Percentiles rank a stretch among this genome's conserved stretches.
Conservation (phyloP, 2,888 invertebrate species). For the Morpho achilles region DNA sequence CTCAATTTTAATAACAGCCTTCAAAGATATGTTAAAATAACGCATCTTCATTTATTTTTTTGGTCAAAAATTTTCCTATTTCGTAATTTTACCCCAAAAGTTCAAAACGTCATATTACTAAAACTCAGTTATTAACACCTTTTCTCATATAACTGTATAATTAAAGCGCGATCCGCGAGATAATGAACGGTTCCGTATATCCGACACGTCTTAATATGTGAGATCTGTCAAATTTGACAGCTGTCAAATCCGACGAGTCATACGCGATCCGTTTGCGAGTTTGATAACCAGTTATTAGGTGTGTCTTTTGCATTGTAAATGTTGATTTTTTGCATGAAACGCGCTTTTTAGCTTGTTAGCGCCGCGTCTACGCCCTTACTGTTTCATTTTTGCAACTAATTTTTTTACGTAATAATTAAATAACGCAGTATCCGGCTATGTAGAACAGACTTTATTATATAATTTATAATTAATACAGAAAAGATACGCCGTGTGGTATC, state of each 20-base stretch:
- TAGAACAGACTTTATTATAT: too few relatives aligned
- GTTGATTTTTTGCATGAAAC: slow-evolving; percentile 48
- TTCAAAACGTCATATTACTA: slow-evolving; percentile 7
- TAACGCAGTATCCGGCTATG: too few relatives aligned
- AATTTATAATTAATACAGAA: too few relatives aligned
- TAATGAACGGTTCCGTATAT: slow-evolving; percentile 60
- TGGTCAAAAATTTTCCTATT: background rate
- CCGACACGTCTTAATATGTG: slow-evolving; percentile 20
- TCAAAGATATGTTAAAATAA: background rate
- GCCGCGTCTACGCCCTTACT: background rate
- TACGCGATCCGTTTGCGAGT: slow-evolving; percentile 49
- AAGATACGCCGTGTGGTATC: too few relatives aligned
- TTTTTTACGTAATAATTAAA: too few relatives aligned
- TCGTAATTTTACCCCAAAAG: slow-evolving; percentile 11
- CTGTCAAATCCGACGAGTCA: slow-evolving; percentile 50
- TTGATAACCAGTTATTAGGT: slow-evolving; percentile 63
- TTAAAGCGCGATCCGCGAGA: slow-evolving; percentile 65
- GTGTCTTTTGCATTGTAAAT: slow-evolving; percentile 57
- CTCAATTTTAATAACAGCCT: slow-evolving; percentile 5
- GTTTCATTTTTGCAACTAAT: background rate
- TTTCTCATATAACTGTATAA: slow-evolving; percentile 46
- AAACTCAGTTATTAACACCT: slow-evolving; percentile 23
- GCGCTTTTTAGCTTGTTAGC: slow-evolving; percentile 40
- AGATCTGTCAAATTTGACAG: slow-evolving; percentile 56
- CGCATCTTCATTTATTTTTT: slow-evolving; percentile 2